Conservation (phyloP, 2,888 invertebrate species). For the Geophilus truncorum region DNA sequence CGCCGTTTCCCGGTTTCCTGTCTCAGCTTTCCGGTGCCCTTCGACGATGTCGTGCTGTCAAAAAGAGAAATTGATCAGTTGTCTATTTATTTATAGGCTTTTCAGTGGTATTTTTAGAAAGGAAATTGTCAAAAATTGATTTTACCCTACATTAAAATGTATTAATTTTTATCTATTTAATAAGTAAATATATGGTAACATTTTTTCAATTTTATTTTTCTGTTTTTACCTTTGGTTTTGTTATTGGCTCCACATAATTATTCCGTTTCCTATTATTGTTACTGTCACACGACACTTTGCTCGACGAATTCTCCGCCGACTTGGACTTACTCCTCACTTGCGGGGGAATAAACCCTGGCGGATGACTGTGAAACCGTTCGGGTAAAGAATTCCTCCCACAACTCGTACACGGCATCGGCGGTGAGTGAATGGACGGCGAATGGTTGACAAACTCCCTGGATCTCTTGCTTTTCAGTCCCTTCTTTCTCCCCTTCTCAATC, state of each 20-base stretch:
- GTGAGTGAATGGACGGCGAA: background rate
- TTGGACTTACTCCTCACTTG: background rate
- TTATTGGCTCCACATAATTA: background rate
- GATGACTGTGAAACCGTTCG: conserved; percentile 61
- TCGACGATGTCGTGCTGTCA: background rate
- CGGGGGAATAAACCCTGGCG: conserved; percentile 40
- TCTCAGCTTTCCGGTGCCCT: background rate
- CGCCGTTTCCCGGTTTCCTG: background rate
- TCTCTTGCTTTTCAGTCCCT: background rate
- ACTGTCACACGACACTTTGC: background rate
- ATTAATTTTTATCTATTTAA: background rate
- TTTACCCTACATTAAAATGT: no score
- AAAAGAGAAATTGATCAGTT: background rate
- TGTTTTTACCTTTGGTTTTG: no score
- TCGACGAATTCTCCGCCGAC: background rate
- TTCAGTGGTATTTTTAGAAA: no score
- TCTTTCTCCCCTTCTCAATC: background rate
- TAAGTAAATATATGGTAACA: no score
- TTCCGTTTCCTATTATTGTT: background rate
- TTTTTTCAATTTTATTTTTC: no score
- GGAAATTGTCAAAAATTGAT: no score
- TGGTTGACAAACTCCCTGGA: background rate
- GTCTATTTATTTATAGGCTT: no score
- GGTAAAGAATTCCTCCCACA: conserved; percentile 65
- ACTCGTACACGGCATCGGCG: conserved; percentile 58